Evolutionary conservation across 2,113 vertebrate genomes (phyloP).

Genomic region (Chroicocephalus ridibundus): DNA sequence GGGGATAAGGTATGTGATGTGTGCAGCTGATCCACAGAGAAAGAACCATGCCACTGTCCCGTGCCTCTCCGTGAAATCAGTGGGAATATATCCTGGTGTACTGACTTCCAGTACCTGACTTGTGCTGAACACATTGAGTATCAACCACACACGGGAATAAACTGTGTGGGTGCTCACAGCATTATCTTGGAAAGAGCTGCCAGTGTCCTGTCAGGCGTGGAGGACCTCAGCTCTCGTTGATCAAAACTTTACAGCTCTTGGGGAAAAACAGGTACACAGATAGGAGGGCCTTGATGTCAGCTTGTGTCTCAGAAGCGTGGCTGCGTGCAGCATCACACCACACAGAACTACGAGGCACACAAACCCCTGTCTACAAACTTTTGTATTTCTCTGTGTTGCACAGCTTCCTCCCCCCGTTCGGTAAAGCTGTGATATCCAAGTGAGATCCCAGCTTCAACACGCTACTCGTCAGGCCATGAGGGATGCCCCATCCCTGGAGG

Average conservation of each 20-base stretch:
- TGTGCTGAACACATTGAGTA: not conserved
- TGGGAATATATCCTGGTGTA: not conserved
- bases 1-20: not conserved
- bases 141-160: not conserved
- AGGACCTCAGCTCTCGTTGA: not conserved
- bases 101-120: not conserved
- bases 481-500: too few relatives aligned
- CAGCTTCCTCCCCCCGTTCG: not conserved
- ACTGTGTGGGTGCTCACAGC: not conserved
- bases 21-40: not conserved
- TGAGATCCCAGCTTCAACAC: not conserved
- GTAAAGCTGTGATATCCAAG: not conserved
- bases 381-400: not conserved
- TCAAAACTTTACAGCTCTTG: not conserved
- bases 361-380: not conserved
- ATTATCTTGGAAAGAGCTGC: not conserved
- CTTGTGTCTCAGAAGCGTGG: rapidly evolving
- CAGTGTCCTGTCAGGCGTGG: not conserved
- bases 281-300: not conserved
- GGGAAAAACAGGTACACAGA: not conserved
- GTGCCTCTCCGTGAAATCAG: not conserved
- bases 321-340: not conserved
- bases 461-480: not conserved
- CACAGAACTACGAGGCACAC: not conserved
- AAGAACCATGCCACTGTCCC: not conserved